Conservation (phyloP, 2,888 invertebrate genomes). For the Cantharis rufa region DNA sequence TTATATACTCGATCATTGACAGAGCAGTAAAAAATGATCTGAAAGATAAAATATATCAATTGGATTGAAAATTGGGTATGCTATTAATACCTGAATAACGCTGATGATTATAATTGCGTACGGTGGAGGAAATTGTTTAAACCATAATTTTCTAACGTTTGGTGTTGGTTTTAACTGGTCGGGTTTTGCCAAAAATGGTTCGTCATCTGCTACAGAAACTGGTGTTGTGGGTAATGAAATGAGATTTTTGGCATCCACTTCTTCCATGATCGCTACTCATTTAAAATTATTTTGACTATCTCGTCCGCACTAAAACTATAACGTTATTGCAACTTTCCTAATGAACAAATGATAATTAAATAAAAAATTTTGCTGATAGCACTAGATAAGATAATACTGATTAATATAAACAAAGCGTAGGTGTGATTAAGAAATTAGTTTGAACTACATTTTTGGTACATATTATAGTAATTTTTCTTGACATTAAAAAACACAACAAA, state of each 20-base stretch:
- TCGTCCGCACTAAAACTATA: background rate
- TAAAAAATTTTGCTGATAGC: background rate
- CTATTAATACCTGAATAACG: conserved; percentile 46
- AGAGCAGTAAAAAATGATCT: conserved; percentile 41
- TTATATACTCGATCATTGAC: conserved; percentile 34
- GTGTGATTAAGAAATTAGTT: background rate
- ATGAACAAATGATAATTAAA: background rate
- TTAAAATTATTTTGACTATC: background rate
- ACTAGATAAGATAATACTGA: background rate
- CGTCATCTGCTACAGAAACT: conserved; percentile 42
- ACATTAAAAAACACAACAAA: no score
- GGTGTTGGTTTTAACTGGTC: conserved; percentile 26
- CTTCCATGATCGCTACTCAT: background rate
- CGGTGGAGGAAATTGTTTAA: conserved; percentile 42
- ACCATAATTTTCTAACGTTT: conserved; percentile 32
- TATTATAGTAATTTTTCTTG: background rate
- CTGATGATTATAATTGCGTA: conserved; percentile 46
- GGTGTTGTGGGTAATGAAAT: conserved; percentile 44
- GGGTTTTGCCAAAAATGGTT: conserved; percentile 41
- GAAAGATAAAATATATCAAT: conserved; percentile 13
- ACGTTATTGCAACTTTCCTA: background rate
- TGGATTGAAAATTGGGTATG: background rate
- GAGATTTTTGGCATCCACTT: conserved; percentile 1
- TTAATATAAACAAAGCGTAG: background rate
- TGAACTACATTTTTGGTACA: background rate